Percentiles rank a stretch among this genome's conserved stretches.
These are phyloP conservation scores for Sphaeramia orbicularis DNA, from an alignment of 2,797 vertebrate genomes.

Conservation along the genomic window DNA sequence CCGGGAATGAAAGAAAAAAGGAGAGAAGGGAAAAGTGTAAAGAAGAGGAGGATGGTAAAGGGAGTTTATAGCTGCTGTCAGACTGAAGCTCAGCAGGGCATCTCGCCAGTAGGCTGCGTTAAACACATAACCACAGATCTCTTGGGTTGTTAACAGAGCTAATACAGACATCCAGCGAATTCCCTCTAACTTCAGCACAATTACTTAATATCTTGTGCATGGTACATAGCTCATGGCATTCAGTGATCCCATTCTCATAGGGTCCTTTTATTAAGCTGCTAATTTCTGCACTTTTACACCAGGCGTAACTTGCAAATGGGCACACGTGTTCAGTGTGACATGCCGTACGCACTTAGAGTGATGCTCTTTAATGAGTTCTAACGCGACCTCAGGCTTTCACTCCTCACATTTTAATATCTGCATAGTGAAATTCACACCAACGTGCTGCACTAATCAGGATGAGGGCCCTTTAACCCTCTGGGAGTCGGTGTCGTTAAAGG, in stretches of 20 bases:
- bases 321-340: not conserved
- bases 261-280: not conserved
- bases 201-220: conserved; percentile 6
- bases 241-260: not conserved
- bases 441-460: too few relatives aligned
- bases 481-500: too few relatives aligned
- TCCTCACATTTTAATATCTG: not conserved
- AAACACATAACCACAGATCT: conserved; percentile 50
- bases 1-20: conserved; percentile 9
- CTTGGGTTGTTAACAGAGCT: conserved; percentile 35
- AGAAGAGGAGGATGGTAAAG: conserved; percentile 52
- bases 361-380: not conserved
- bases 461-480: too few relatives aligned
- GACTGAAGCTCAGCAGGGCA: conserved; percentile 72
- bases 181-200: conserved; percentile 5
- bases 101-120: conserved; percentile 77
- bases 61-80: conserved; percentile 75
- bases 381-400: not conserved
- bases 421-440: too few relatives aligned
- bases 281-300: not conserved
- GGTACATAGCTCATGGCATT: not conserved
- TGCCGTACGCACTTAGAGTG: not conserved
- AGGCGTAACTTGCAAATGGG: not conserved
- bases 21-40: conserved; percentile 1
- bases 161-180: conserved; percentile 19